Percentiles rank a stretch among this genome's conserved stretches.
Conservation (phyloP, 2,797 vertebrate species). For the Notamacropus eugenii region DNA sequence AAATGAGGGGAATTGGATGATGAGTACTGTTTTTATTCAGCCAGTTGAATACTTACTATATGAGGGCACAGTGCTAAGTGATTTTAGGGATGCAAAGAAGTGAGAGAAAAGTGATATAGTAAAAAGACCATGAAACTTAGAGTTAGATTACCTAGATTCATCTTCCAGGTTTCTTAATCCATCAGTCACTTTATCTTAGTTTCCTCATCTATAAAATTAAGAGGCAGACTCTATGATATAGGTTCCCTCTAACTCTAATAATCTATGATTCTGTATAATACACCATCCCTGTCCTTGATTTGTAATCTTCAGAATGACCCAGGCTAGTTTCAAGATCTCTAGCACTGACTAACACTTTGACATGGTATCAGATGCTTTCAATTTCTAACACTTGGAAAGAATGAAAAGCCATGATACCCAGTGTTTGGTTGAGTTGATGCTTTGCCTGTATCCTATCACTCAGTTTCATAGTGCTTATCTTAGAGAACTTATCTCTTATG, state of each 20-base stretch:
- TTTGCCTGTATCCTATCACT: background rate
- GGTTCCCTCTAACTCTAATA: background rate
- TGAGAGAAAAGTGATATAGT: background rate
- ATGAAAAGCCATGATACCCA: background rate
- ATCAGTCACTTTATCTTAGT: background rate
- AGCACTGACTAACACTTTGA: background rate
- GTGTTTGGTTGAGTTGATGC: background rate
- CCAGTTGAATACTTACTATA: background rate
- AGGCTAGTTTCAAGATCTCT: background rate
- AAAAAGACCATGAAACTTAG: background rate
- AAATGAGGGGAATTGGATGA: background rate
- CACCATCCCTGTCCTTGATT: background rate
- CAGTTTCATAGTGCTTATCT: background rate
- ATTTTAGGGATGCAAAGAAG: background rate
- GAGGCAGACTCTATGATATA: background rate
- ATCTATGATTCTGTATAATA: background rate
- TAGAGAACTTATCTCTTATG: background rate
- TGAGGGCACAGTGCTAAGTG: background rate
- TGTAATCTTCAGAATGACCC: background rate
- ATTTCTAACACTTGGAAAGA: background rate
- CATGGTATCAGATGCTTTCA: background rate
- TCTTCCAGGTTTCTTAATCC: background rate
- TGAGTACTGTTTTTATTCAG: background rate
- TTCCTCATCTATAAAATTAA: background rate
- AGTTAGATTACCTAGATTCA: background rate